These are phyloP conservation scores for Neoseiulus cucumeris DNA, from an alignment of 1,140 invertebrate genomes.

Conservation along the genomic window DNA sequence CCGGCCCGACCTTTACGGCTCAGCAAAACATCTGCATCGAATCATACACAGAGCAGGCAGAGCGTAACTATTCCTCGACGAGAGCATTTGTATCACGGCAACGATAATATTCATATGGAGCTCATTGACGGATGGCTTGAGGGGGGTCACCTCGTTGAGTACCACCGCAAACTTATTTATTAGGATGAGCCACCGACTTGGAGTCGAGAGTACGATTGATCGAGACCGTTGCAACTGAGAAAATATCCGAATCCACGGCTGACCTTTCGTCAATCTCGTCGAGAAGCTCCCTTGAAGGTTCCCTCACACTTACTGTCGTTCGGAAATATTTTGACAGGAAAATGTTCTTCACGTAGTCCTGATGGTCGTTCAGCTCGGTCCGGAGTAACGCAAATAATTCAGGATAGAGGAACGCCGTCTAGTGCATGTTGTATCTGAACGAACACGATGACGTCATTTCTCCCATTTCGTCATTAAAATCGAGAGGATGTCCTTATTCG, in stretches of 20 bases:
- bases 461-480: too few relatives aligned
- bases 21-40: background rate
- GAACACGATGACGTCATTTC: background rate
- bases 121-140: too few relatives aligned
- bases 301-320: background rate
- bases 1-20: background rate
- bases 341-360: slow-evolving; percentile 1
- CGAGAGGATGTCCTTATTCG: too few relatives aligned
- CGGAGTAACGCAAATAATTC: background rate
- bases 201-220: too few relatives aligned
- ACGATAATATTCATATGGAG: too few relatives aligned
- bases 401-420: background rate
- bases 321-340: background rate
- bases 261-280: background rate
- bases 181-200: too few relatives aligned
- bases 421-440: background rate
- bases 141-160: too few relatives aligned
- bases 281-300: background rate
- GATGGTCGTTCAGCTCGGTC: background rate
- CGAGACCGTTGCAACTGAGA: too few relatives aligned
- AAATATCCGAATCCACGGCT: background rate
- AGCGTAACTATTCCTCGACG: too few relatives aligned
- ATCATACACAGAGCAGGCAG: background rate
- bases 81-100: too few relatives aligned
- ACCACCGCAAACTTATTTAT: too few relatives aligned